These are phyloP conservation scores for Lepidurus packardi DNA, from an alignment of 1,140 invertebrate genomes.

Conservation along the genomic window DNA sequence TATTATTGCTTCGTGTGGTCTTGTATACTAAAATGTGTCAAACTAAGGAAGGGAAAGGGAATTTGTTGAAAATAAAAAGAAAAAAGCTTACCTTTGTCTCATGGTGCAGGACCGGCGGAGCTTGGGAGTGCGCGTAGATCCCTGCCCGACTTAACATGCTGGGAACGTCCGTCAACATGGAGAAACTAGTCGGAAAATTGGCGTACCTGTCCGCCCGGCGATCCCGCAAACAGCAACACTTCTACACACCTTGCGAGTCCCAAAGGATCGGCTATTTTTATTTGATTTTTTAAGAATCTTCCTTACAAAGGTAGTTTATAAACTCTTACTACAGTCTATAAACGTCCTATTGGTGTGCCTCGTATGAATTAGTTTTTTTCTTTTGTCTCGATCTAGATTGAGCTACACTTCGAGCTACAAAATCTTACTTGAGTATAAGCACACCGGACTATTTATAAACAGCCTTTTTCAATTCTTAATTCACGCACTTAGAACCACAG, in stretches of 20 bases:
- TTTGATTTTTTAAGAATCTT: no score
- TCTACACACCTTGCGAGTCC: not conserved
- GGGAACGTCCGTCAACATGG: conserved; percentile 34
- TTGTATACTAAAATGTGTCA: conserved; percentile 10
- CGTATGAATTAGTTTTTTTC: no score
- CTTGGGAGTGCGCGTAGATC: conserved; percentile 31
- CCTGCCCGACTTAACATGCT: conserved; percentile 33
- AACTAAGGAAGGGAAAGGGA: not conserved
- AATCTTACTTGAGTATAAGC: no score
- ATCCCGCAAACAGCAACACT: conserved; percentile 13
- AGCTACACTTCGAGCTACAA: no score
- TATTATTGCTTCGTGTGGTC: conserved; percentile 5
- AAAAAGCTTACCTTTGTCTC: conserved; percentile 31
- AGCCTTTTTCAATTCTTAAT: no score
- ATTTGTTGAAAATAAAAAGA: not conserved
- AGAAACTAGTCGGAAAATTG: not conserved
- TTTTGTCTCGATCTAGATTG: no score
- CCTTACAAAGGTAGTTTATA: no score
- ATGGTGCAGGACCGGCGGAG: conserved; percentile 29
- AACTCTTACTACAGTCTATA: no score
- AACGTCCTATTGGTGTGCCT: no score
- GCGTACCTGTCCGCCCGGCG: conserved; percentile 19
- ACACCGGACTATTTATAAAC: no score
- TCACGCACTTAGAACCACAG: no score
- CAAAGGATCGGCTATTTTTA: not conserved